Base-by-base conservation (phyloP, 1,140 invertebrate species). In the Zophobas atratus region DNA sequence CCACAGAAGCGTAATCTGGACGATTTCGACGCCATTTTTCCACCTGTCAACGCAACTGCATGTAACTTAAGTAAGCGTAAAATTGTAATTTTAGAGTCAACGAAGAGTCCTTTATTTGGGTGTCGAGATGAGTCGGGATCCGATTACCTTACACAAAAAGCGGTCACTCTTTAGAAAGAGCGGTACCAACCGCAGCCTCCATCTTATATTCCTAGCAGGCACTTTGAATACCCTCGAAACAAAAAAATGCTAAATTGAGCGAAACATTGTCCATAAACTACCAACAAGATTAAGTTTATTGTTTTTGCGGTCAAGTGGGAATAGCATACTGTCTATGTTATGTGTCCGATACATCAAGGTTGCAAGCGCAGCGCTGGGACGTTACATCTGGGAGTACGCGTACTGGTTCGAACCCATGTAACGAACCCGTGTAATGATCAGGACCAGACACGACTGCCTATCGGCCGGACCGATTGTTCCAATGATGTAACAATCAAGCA, bases 1-100 rank as follows among this genome's bases (percentile, higher is more conserved):
- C 43, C 38, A 67, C 43, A 67, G n/a, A 36, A n/a, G 34, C 20
- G 20, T 20, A 20, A 20, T 20, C 34, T 32, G 34, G 43, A 46
- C 3, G 49, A 53, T 53, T 53, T 57, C 3, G 32, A 57, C 49
- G 49, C 8, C 60, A 67, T 67, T 67, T 46, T 67, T 39, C 60
- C n/a, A 38, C 36, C 35, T 73, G 71, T 57, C 51, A 73, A 53
- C 55, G 36, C 36, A 32, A 55, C 38, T 55, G 35, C 33, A 36
- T 73, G 71, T 73, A 73, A 73, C 39, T 55, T 73, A 73, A 73
- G 71, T 73, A 73, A 73, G 46, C 71, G 71, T 73, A 56, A 73
- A 73, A 73, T 73, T 48, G 38, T 38, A 55, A 73, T 73, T 73
- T 73, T 49, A 73, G 51, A 73, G 49, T 57, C 51, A 20, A 6